Evolutionary conservation across 2,888 invertebrate genomes (phyloP).

Genomic region (Pasiphila rectangulata): DNA sequence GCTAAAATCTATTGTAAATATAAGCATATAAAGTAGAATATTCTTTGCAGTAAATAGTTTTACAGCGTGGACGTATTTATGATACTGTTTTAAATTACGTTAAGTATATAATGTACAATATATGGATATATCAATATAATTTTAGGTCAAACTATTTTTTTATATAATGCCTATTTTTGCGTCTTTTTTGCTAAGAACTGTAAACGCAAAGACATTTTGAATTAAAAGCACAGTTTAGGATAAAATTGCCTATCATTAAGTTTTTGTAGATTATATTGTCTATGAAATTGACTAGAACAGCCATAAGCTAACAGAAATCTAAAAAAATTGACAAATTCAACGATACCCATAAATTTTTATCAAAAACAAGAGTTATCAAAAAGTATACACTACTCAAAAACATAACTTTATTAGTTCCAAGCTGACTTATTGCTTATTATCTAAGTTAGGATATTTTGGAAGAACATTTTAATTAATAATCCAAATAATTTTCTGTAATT

Average conservation of each 20-base stretch:
- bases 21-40: slow-evolving; percentile 23
- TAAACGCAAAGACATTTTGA: not conserved
- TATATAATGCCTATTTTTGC: not conserved
- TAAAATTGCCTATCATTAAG: slow-evolving; percentile 19
- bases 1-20: slow-evolving; percentile 23
- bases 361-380: slow-evolving; percentile 9
- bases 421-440: not conserved
- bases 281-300: slow-evolving; percentile 63
- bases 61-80: slow-evolving; percentile 69
- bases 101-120: not conserved
- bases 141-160: not conserved
- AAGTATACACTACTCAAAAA: slow-evolving; percentile 13
- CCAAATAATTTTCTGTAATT: slow-evolving; percentile 7
- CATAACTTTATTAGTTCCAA: not conserved
- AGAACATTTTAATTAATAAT: not conserved
- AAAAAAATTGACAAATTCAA: slow-evolving; percentile 5
- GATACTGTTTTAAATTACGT: slow-evolving; percentile 50
- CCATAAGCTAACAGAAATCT: slow-evolving; percentile 10
- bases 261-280: slow-evolving; percentile 60
- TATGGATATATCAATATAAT: not conserved
- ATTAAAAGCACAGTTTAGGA: slow-evolving; percentile 26
- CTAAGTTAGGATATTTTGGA: not conserved
- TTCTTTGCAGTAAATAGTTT: slow-evolving; percentile 53
- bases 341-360: slow-evolving; percentile 12
- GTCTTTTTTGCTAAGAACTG: not conserved